Percentiles rank a stretch among this genome's conserved stretches.
Conservation (phyloP, 2,888 invertebrate species). For the Mesochorus sp. region DNA sequence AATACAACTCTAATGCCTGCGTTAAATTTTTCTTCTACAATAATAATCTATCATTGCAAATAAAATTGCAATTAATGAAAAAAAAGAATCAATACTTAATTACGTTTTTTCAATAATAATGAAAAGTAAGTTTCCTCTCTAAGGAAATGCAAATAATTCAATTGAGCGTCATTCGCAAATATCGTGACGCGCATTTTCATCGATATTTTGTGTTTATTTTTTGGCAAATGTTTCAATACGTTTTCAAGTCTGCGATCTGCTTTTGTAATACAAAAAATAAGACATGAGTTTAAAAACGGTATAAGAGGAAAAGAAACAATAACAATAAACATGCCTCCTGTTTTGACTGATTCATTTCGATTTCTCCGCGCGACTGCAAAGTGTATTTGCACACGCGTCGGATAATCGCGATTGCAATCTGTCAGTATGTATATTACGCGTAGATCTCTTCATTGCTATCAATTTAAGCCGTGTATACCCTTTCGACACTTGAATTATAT, state of each 20-base stretch:
- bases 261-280: conserved; percentile 40
- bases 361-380: conserved; percentile 8
- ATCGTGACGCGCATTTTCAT: conserved; percentile 47
- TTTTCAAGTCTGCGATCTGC: conserved; percentile 43
- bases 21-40: no score
- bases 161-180: conserved; percentile 35
- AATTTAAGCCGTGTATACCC: conserved; percentile 30
- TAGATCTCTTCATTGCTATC: conserved; percentile 11
- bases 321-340: conserved; percentile 27
- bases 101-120: not conserved
- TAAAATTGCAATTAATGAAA: not conserved
- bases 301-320: conserved; percentile 9
- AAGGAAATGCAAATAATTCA: conserved; percentile 5
- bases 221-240: conserved; percentile 48
- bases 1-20: no score
- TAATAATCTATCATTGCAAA: no score
- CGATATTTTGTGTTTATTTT: conserved; percentile 41
- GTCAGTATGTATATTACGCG: not conserved
- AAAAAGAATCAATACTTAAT: no score
- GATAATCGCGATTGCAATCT: conserved; percentile 44
- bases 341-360: conserved; percentile 46
- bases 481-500: conserved; percentile 41
- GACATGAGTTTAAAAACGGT: conserved; percentile 19
- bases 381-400: not conserved
- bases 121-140: not conserved